Base-by-base conservation (phyloP, 2,888 invertebrate species). In the Hybos culiciformis region DNA sequence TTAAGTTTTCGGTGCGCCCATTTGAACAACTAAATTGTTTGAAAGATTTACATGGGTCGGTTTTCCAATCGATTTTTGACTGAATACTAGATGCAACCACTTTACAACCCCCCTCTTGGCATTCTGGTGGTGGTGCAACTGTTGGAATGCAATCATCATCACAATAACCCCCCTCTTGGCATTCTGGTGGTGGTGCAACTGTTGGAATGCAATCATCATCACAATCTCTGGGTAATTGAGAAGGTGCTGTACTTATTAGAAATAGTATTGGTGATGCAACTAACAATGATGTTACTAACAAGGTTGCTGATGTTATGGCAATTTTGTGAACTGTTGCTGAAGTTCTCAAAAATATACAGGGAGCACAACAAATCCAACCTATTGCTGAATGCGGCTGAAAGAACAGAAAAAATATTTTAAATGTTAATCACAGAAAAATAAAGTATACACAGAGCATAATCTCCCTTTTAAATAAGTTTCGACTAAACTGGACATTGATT, bases 251-350 rank as follows among this genome's bases (percentile, higher is more conserved):
- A 44, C 66, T 66, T 50, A 74, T 74, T 51, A 75, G 64, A 56
- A 75, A 75, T 26, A 75, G 60, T 24, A 75, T 74, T 7, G 74
- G 74, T 26, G 74, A 74, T 24, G 74, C 74, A 44, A 75, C 74
- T 48, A 75, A 61, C 36, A 75, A 58, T 5, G 73, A 72, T 44
- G 73, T 74, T 36, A 75, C 74, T 46, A 74, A 57, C n/a, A 75
- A 57, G 46, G 74, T 75, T 24, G 73, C 74, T 46, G 73, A 68
- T 32, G 73, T 73, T 45, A 75, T 67, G 12, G 73, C 68, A 47
- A 74, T 73, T 62, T 73, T 73, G 58, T 73, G 74, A 36, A 75
- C 73, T 32, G 74, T 70, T 46, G 70, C 68, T 51, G 73, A 73
- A 19, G 71, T 67, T 12, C 70, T 62, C 12, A 75, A 56, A 73